Conservation (phyloP, 1,140 invertebrate genomes). For the Atopsyche davidsoni region DNA sequence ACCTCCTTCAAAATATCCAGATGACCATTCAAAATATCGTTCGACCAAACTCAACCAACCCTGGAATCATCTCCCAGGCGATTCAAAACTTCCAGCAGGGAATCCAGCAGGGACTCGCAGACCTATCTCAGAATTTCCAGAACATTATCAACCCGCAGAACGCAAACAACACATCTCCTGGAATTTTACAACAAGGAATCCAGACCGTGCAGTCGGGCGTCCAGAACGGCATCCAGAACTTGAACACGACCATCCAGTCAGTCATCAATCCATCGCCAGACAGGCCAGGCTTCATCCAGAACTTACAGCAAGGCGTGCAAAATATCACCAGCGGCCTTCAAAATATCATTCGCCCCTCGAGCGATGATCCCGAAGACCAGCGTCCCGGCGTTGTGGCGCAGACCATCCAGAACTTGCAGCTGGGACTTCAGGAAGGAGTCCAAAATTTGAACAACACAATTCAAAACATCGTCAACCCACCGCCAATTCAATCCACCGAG, state of each 20-base stretch:
- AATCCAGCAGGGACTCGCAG: conserved; percentile 4
- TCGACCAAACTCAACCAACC: conserved; percentile 8
- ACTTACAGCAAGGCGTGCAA: conserved; percentile 16
- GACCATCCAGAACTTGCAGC: conserved; percentile 18
- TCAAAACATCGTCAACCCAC: conserved; percentile 24
- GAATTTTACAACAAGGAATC: conserved; percentile 20
- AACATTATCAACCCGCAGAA: background rate
- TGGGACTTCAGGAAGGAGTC: conserved; percentile 14
- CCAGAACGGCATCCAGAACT: conserved; percentile 8
- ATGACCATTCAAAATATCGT: conserved; percentile 15
- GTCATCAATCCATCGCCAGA: conserved; percentile 7
- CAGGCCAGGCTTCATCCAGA: conserved; percentile 17
- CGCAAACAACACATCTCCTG: conserved; percentile 2
- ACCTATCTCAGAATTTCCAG: conserved; percentile 12
- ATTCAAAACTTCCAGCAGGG: conserved; percentile 19
- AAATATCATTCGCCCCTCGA: background rate
- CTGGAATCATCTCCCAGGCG: conserved; percentile 9
- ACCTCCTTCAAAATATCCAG: conserved; percentile 19
- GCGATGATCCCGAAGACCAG: background rate
- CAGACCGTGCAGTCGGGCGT: conserved; percentile 18
- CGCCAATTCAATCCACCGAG: background rate
- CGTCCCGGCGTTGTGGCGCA: conserved; percentile 13
- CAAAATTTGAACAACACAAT: conserved; percentile 24
- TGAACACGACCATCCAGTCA: conserved; percentile 16
- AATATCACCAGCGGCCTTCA: conserved; percentile 5